Conservation (phyloP, 2,113 vertebrate genomes). For the Nycticryphes semicollaris region DNA sequence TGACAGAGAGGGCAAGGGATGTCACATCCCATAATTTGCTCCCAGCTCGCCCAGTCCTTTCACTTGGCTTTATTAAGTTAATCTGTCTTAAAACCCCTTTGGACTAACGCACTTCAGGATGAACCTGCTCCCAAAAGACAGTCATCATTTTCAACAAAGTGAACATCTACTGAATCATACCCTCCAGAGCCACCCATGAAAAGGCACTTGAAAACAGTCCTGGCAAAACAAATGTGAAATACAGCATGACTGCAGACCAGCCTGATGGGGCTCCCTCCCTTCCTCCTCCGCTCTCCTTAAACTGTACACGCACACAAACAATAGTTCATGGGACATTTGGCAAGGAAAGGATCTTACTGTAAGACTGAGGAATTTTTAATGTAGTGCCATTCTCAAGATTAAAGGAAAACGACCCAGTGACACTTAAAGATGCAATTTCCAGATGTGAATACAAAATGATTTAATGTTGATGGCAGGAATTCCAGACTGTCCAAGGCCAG, state of each 20-base stretch:
- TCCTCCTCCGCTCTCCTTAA: background rate
- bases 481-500: conserved; percentile 32
- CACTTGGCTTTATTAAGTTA: conserved; percentile 41
- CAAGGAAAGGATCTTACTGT: conserved; percentile 51
- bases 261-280: background rate
- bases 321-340: conserved; percentile 61
- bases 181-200: conserved; percentile 25
- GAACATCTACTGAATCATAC: conserved; percentile 33
- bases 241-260: background rate
- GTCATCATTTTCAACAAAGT: background rate
- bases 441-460: conserved; percentile 63
- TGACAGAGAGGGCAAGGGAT: background rate
- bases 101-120: background rate
- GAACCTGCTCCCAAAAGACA: conserved; percentile 35
- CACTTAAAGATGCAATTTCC: conserved; percentile 58
- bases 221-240: background rate
- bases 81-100: conserved; percentile 30
- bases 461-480: conserved; percentile 45
- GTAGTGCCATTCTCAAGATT: conserved; percentile 57
- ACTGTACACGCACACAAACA: conserved; percentile 45
- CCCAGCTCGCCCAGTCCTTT: background rate
- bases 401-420: conserved; percentile 62
- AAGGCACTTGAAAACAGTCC: background rate
- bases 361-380: conserved; percentile 65
- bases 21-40: background rate